phyloP scores from a whole-genome alignment of 2,113 vertebrate species.

The Struthio camelus region DNA sequence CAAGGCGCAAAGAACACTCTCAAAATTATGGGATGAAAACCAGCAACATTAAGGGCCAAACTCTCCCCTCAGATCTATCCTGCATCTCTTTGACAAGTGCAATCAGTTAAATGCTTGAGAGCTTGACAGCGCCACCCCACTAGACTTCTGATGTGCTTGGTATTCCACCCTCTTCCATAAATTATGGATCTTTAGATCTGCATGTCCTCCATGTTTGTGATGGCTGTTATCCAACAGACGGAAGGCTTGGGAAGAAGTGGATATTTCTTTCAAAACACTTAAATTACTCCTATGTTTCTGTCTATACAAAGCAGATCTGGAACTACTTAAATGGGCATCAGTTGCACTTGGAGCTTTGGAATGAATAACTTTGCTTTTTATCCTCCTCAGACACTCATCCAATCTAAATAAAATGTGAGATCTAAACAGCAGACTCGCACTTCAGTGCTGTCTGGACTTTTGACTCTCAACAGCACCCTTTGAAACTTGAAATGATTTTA shows the following conservation, averaged over 20 bases:
- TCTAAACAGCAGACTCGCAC: conserved; percentile 7
- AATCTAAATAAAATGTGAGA: conserved; percentile 51
- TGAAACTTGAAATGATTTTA: neutral
- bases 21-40: conserved; percentile 32
- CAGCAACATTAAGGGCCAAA: conserved; percentile 21
- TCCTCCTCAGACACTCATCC: conserved; percentile 5
- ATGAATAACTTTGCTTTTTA: conserved; percentile 57
- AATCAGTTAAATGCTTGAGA: conserved; percentile 67
- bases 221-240: conserved; percentile 30
- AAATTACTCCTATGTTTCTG: conserved; percentile 24
- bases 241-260: conserved; percentile 39
- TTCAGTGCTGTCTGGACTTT: neutral
- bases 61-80: conserved; percentile 10
- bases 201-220: conserved; percentile 65
- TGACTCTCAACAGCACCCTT: neutral
- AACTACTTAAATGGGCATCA: conserved; percentile 41
- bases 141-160: conserved; percentile 62
- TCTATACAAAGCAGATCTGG: conserved; percentile 45
- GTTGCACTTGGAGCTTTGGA: neutral
- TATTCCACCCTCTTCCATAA: conserved; percentile 63
- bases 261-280: conserved; percentile 46
- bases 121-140: conserved; percentile 56
- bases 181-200: conserved; percentile 66
- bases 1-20: conserved; percentile 57
- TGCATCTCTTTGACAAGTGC: conserved; percentile 61